Evolutionary conservation across 1,140 invertebrate genomes (phyloP), one percentile per base, ranked within the genome.

Genomic region (Sarcophaga peregrina): DNA sequence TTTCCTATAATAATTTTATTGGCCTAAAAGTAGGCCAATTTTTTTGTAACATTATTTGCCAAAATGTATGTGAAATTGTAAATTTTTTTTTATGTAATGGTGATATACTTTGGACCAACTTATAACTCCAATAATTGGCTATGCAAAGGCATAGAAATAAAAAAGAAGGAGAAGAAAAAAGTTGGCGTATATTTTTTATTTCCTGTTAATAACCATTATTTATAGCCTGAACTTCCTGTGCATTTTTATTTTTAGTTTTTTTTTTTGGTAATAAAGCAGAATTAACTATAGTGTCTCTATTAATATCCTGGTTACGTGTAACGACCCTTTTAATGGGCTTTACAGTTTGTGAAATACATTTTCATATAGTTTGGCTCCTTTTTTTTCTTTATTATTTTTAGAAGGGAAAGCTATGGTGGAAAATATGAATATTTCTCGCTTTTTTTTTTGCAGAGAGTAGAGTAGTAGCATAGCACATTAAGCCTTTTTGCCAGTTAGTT

Each of bases 261-360:
- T n/a, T n/a, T 45, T 47, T 46, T 75, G 37, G 73, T 47, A 75
- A 75, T 75, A 75, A 75, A 75, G 46, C 73, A 75, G 73, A 46
- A 75, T 75, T 75, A 75, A 75, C 73, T 46, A 75, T 75, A 75
- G 73, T 75, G 73, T 75, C 73, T 75, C 73, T 75, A 75, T 75
- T 75, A 75, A 75, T 75, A 75, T 75, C 37, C 73, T 75, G 73
- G 73, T 75, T 75, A 75, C 73, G 73, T 75, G 73, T 75, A 75
- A 75, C n/a, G 73, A 46, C 73, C 73, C 45, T 75, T 75, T 75
- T 75, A 75, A 75, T 75, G 73, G 45, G 73, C 45, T 47, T 75
- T 75, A 75, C 73, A 75, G 73, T 75, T 75, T 75, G 46, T 75
- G 46, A 75, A 75, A 75, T 25, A 68, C n/a, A 20, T 68, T 68